A percentile compares a stretch with the other conserved stretches of the same genome.
Evolutionary conservation across 2,797 vertebrate species (phyloP).

Genomic region (Linurgus olivaceus): DNA sequence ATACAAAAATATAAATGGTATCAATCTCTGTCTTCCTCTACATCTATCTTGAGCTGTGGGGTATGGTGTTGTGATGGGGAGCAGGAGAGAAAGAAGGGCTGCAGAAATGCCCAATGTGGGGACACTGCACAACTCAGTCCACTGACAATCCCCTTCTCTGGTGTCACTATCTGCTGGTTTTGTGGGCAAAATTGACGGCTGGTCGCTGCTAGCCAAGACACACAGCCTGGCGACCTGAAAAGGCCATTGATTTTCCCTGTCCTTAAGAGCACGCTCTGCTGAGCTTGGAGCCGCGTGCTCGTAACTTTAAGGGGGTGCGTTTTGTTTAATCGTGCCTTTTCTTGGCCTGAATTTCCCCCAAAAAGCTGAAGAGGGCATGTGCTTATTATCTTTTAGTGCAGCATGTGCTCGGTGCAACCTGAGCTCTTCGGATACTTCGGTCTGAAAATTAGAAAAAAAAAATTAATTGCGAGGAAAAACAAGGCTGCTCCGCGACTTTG

Average conservation of each 20-base stretch:
- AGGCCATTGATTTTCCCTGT: constrained; percentile 33
- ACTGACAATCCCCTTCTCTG: background rate
- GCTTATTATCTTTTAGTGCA: constrained; percentile 78
- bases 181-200: background rate
- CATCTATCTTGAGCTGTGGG: background rate
- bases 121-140: rapidly evolving
- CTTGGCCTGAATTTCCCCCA: constrained; percentile 66
- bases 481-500: constrained; percentile 77
- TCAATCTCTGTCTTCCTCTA: background rate
- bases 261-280: constrained; percentile 29
- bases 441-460: constrained; percentile 74
- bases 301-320: constrained; percentile 59
- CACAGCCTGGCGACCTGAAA: background rate
- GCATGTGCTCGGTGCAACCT: constrained; percentile 71
- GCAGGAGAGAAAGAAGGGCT: background rate
- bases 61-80: background rate
- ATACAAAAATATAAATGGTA: background rate
- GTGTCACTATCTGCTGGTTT: background rate
- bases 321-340: constrained; percentile 58
- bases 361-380: constrained; percentile 73
- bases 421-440: constrained; percentile 73
- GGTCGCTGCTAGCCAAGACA: background rate
- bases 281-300: background rate
- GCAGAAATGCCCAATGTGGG: background rate
- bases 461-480: constrained; percentile 81